These are phyloP conservation scores for Remorina albescens DNA, from an alignment of 2,797 vertebrate genomes.

Conservation along the genomic window DNA sequence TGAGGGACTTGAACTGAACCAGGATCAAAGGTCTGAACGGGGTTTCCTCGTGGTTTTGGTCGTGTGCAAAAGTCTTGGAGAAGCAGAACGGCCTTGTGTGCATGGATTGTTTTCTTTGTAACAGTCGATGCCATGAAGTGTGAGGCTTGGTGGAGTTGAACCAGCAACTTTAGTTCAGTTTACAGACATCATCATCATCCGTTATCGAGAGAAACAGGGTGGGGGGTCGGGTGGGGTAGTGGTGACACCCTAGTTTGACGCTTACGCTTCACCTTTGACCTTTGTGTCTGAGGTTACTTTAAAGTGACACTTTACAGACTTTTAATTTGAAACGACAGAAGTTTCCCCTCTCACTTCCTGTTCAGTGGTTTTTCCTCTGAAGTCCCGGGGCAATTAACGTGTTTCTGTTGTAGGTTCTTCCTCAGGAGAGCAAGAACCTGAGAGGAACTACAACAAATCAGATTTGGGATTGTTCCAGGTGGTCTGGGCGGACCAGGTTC, in stretches of 20 bases:
- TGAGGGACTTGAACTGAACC: neutral
- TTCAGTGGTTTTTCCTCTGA: no score
- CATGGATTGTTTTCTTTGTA: constrained; percentile 85
- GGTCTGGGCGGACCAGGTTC: no score
- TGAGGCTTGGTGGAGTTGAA: constrained; percentile 69
- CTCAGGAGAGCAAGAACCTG: no score
- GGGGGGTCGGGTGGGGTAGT: neutral
- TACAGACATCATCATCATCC: constrained; percentile 21
- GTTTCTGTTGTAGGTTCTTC: no score
- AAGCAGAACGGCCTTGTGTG: constrained; percentile 77
- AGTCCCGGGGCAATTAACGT: no score
- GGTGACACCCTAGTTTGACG: neutral
- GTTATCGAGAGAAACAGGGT: no score
- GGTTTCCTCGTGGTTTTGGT: constrained; percentile 23
- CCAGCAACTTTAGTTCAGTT: constrained; percentile 71
- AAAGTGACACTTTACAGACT: neutral
- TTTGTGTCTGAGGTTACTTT: neutral
- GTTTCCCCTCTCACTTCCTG: no score
- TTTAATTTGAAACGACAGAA: no score
- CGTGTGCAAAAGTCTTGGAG: constrained; percentile 73
- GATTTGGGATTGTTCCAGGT: no score
- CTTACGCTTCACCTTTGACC: neutral
- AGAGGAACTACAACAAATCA: no score
- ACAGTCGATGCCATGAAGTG: constrained; percentile 91
- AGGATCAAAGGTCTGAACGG: neutral